Base-by-base conservation (phyloP, 1,140 invertebrate species). In the Drosophila teissieri region DNA sequence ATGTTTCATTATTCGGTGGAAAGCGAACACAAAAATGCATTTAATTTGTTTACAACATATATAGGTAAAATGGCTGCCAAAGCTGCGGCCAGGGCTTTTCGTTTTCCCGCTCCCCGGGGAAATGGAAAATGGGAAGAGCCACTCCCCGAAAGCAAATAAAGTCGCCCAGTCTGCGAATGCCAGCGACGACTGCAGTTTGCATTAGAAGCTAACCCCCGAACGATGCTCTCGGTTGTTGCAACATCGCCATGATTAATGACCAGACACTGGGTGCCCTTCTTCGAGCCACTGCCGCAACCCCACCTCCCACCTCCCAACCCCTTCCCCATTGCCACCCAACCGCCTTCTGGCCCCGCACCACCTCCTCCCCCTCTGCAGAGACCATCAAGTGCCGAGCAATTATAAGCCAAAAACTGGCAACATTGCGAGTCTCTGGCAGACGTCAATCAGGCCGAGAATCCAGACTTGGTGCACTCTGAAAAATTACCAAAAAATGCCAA, bases 341-440 rank as follows among this genome's bases (percentile, higher is more conserved):
- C 39, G 2, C 2, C 36, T 31, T 12, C 64, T 49, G 14, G 22
- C 22, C 54, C 53, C 4, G 56, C 10, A 3, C 42, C 34, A 15
- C 34, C 44, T 17, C n/a, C 55, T 22, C 22, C 53, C 17, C n/a
- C 19, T 34, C 36, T 15, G n/a, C 36, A 19, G 17, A 73, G 17
- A 17, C 55, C 61, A 54, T 88, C 84, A 78, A 89, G 84, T 89
- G 84, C 44, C 65, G 54, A 84, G 69, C 84, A 89, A 89, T 89
- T 89, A 89, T 89, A 78, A 80, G 73, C 64, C 39, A 72, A 73
- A 58, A 77, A 78, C 61, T 49, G 68, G 61, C 72, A 78, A 80
- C 85, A 88, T 88, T 89, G 76, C 79, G 61, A 83, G 65, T 77
- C 54, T 74, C 82, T 78, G 84, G 72, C 76, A 84, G 61, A 75